Base-by-base conservation (phyloP, 2,888 invertebrate species). In the Teinopalpus imperialis region DNA sequence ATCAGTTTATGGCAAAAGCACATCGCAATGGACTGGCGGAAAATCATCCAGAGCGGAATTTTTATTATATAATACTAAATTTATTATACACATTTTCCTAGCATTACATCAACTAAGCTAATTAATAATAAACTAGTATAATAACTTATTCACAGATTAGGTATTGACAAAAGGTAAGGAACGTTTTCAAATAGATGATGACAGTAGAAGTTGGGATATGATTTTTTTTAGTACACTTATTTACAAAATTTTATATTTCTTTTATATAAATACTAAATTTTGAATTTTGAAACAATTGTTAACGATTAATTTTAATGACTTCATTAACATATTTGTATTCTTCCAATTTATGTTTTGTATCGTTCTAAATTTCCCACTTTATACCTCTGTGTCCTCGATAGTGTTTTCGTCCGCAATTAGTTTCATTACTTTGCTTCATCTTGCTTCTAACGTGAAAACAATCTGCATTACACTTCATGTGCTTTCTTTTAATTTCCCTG, bases 1-100 rank as follows among this genome's bases (percentile, higher is more conserved):
- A 53, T 93, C 96, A 0, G 94, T 94, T 10, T 93, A 97, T 24
- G 93, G 97, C 0, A 96, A 96, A 77, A 95, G 97, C 16, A 96
- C 98, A 12, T 94, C 95, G 0, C 97, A 97, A 69, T 98, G 98
- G 98, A 93, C 93, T 2, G 95, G 94, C 34, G 94, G 94, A 31
- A 92, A 91, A 65, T 80, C 81, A 1, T 69, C 77, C 1, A 71
- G 82, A 81, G 86, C 86, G 76, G 54, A 49, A 48, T 43, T 18
- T n/a, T n/a, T n/a, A n/a, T n/a, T n/a, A n/a, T 37, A n/a, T n/a
- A n/a, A n/a, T n/a, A n/a, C n/a, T n/a, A n/a, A n/a, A n/a, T n/a
- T n/a, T n/a, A n/a, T n/a, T n/a, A n/a, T n/a, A n/a, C n/a, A n/a
- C n/a, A n/a, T n/a, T n/a, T n/a, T n/a, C n/a, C n/a, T n/a, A n/a